Conservation (phyloP, 2,113 vertebrate genomes). For the Prunella himalayana region DNA sequence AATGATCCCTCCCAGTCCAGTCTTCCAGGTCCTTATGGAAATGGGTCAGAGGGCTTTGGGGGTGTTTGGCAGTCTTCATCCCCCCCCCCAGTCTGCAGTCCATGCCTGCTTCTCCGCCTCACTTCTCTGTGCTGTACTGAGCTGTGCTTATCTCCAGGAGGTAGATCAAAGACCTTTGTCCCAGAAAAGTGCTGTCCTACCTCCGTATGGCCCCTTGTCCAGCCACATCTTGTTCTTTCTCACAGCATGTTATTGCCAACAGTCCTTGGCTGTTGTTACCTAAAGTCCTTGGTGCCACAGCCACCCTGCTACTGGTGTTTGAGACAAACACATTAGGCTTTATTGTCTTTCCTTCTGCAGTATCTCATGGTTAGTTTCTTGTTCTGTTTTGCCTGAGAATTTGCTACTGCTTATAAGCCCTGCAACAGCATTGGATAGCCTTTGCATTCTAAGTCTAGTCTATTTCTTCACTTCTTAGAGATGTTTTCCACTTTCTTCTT, state of each 20-base stretch:
- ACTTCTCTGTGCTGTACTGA: background rate
- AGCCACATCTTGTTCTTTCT: background rate
- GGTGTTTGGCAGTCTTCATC: background rate
- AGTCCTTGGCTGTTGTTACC: background rate
- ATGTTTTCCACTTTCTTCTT: background rate
- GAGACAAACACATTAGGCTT: background rate
- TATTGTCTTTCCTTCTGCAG: background rate
- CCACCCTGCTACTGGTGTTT: background rate
- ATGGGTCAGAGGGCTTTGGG: background rate
- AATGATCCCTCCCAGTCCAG: background rate
- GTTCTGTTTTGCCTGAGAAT: background rate
- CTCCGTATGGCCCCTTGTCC: background rate
- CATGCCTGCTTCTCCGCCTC: background rate
- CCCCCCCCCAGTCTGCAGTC: background rate
- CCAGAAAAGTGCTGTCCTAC: background rate
- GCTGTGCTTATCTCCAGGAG: background rate
- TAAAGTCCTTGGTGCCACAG: background rate
- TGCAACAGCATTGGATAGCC: background rate
- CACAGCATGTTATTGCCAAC: background rate
- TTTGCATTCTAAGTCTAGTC: background rate
- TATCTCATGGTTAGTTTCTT: background rate
- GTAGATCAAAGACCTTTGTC: background rate
- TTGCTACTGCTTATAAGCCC: background rate
- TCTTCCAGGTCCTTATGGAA: background rate
- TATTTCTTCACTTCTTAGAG: background rate